Evolutionary conservation across 1,140 invertebrate genomes (phyloP).

Genomic region (Drosophila tsacasi): DNA sequence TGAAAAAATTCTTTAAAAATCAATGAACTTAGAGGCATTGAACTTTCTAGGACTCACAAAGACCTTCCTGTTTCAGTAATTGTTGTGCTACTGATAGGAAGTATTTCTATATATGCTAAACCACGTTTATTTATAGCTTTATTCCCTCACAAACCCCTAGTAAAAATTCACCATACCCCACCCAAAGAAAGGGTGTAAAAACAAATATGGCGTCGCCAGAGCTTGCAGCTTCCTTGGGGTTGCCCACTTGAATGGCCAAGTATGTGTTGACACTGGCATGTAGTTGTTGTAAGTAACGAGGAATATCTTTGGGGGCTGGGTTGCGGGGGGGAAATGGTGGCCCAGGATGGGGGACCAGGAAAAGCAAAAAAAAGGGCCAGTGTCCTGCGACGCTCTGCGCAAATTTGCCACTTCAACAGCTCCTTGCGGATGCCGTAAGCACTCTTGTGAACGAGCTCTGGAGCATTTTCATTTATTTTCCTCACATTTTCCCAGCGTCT

Average conservation of each 20-base stretch:
- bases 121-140: rapidly evolving
- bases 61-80: too few relatives aligned
- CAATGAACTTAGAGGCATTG: not conserved
- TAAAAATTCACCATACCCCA: not conserved
- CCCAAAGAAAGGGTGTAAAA: slow-evolving; percentile 18
- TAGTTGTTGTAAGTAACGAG: slow-evolving; percentile 85
- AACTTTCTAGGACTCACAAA: not conserved
- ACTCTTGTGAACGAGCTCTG: slow-evolving; percentile 85
- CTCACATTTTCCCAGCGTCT: slow-evolving; percentile 70
- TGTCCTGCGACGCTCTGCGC: slow-evolving; percentile 79
- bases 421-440: slow-evolving; percentile 85
- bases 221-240: slow-evolving; percentile 42
- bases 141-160: not conserved
- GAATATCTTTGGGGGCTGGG: not conserved
- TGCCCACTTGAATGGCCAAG: slow-evolving; percentile 83
- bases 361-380: slow-evolving; percentile 4
- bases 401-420: slow-evolving; percentile 85
- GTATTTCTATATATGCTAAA: too few relatives aligned
- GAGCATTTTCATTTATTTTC: slow-evolving; percentile 84
- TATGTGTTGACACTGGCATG: slow-evolving; percentile 85
- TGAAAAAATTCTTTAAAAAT: not conserved
- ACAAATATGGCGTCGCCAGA: slow-evolving; percentile 71
- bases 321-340: not conserved
- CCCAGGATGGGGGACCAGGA: not conserved
- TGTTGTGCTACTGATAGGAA: not conserved